phyloP scores from a whole-genome alignment of 2,113 vertebrate species.

The Lipophrys pholis region DNA sequence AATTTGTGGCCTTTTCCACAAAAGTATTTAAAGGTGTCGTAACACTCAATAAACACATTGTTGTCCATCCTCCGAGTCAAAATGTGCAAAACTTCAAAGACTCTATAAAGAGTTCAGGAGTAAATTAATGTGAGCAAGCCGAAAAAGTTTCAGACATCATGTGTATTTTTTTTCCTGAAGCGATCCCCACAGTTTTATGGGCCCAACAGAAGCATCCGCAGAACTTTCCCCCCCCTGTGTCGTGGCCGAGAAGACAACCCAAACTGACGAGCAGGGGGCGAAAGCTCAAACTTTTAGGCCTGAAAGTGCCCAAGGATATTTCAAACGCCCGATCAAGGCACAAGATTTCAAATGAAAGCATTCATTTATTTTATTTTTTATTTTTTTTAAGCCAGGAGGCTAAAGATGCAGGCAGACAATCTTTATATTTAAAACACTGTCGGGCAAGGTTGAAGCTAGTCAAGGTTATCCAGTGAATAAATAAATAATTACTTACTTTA shows the following conservation, averaged over 20 bases:
- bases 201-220: neutral
- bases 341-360: too few relatives aligned
- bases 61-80: neutral
- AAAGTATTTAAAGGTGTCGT: neutral
- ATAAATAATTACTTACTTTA: constrained; percentile 12
- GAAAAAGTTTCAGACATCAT: neutral
- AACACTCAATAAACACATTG: neutral
- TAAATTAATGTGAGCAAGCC: neutral
- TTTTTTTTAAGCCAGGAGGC: neutral
- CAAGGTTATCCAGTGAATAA: neutral
- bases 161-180: constrained; percentile 4
- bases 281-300: neutral
- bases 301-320: neutral
- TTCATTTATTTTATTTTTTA: too few relatives aligned
- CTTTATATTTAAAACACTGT: neutral
- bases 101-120: neutral
- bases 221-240: neutral
- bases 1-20: neutral
- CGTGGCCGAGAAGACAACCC: neutral
- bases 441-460: constrained; percentile 5
- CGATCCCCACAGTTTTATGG: neutral
- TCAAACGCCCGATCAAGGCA: too few relatives aligned
- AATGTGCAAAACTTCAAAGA: neutral
- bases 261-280: neutral
- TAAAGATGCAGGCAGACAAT: neutral